These are phyloP conservation scores for Drosophila peninsularis DNA, from an alignment of 2,888 invertebrate genomes.

Conservation along the genomic window DNA sequence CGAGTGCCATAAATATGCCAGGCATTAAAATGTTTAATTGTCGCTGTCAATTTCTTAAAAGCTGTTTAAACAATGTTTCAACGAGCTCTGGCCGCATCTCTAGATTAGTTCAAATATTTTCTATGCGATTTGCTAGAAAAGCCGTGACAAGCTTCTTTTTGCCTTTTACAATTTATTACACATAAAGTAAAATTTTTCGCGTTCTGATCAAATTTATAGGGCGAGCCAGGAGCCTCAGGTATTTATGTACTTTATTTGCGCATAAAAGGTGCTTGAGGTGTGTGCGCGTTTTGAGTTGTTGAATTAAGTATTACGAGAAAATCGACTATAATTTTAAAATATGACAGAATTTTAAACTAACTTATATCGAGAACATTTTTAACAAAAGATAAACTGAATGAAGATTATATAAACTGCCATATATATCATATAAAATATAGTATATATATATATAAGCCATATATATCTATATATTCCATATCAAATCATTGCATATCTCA, in stretches of 20 bases:
- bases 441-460: too few species aligned
- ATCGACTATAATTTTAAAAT: not conserved
- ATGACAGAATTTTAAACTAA: too few species aligned
- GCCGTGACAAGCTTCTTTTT: not conserved
- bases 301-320: not conserved
- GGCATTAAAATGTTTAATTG: slow-evolving; percentile 5
- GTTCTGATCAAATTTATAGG: not conserved
- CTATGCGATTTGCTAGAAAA: not conserved
- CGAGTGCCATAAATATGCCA: slow-evolving; percentile 10
- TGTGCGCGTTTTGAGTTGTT: not conserved
- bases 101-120: not conserved
- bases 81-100: not conserved
- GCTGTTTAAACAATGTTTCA: slow-evolving; percentile 1
- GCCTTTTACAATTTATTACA: not conserved
- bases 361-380: too few species aligned
- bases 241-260: not conserved
- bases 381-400: too few species aligned
- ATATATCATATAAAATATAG: too few species aligned
- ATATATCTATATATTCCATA: too few species aligned
- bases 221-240: not conserved
- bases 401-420: too few species aligned
- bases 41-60: not conserved
- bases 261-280: not conserved
- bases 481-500: too few species aligned
- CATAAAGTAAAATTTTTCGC: not conserved